Evolutionary conservation across 2,797 vertebrate species (phyloP).

Genomic region (Psittacula derbiana): DNA sequence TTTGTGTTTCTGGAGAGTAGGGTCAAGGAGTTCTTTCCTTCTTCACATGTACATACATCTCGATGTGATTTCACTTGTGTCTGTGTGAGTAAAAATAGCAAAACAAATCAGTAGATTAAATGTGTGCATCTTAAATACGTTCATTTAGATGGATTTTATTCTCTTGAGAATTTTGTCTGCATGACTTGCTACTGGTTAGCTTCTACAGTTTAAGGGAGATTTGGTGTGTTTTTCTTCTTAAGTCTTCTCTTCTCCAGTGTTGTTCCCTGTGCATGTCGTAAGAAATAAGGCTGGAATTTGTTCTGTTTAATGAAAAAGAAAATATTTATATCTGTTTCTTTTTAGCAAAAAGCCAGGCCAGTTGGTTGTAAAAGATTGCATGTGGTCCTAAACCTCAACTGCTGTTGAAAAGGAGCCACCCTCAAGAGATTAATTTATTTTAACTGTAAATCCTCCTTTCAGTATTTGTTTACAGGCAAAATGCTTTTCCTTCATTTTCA

Average conservation of each 20-base stretch:
- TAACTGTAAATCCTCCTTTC: slow-evolving; percentile 45
- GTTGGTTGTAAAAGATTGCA: slow-evolving; percentile 44
- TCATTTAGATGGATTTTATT: not conserved
- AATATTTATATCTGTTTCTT: slow-evolving; percentile 65
- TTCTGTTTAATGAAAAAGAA: slow-evolving; percentile 65
- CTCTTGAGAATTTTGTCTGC: not conserved
- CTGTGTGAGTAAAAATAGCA: not conserved
- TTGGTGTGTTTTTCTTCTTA: not conserved
- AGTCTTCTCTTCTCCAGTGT: not conserved
- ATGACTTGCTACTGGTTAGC: not conserved
- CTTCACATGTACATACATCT: not conserved
- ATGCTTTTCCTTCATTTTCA: slow-evolving; percentile 57
- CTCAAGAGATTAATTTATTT: slow-evolving; percentile 52
- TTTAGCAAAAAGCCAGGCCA: slow-evolving; percentile 45
- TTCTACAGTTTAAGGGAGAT: not conserved
- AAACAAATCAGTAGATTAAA: not conserved
- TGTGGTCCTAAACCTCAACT: slow-evolving; percentile 17
- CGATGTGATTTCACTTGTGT: not conserved
- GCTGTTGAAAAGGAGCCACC: slow-evolving; percentile 41
- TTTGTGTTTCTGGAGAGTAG: slow-evolving; percentile 32
- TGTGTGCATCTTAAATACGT: not conserved
- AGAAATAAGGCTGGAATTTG: slow-evolving; percentile 39
- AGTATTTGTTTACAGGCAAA: slow-evolving; percentile 51
- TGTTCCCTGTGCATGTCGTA: not conserved
- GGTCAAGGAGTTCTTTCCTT: slow-evolving; percentile 51